Base-by-base conservation (phyloP, 2,797 vertebrate species). In the Philypnodon macrostomus region DNA sequence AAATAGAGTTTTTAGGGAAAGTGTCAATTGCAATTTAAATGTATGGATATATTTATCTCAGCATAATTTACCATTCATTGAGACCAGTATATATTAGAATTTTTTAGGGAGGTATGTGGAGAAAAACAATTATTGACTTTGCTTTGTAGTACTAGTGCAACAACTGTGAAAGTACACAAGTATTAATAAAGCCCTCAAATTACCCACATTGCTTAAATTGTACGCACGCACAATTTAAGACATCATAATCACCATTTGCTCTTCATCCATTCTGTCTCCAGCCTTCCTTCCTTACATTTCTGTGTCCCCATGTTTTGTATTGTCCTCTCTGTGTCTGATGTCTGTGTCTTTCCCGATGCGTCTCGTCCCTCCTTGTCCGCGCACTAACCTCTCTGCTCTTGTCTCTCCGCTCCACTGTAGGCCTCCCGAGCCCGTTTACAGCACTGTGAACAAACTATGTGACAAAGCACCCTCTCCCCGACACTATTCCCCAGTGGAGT, bases 391-490 rank as follows among this genome's bases (percentile, higher is more conserved):
- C 87, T 89, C 84, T 90, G 80, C 88, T 91, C 90, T 92, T 92
- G 75, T 72, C 31, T 90, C 80, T 75, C 53, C n/a, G 48, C 88
- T 67, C 90, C 59, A 79, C 60, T 78, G 48, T 75, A 97, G 95
- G 94, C 93, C 93, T 90, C 92, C 94, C 76, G 95, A 98, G 91
- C 95, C 95, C 45, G 95, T 98, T 92, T 97, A 96, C 94, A 98
- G 95, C 95, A 96, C 95, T 94, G 94, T 97, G 92, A 98, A 98
- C 93, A 98, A 98, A 95, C 90, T 95, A 70, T 93, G 93, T 91
- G 95, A 98, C 88, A 94, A 93, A 86, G 91, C 90, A 83, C 90
- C 93, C 87, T 96, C 94, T 88, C 93, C 95, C 85, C 92, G 89
- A 80, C 94, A 94, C 89, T 96, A 93, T 90, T 97, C 93, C 89